Base-by-base conservation (phyloP, 2,888 invertebrate species). In the Hoplodrina blanda region DNA sequence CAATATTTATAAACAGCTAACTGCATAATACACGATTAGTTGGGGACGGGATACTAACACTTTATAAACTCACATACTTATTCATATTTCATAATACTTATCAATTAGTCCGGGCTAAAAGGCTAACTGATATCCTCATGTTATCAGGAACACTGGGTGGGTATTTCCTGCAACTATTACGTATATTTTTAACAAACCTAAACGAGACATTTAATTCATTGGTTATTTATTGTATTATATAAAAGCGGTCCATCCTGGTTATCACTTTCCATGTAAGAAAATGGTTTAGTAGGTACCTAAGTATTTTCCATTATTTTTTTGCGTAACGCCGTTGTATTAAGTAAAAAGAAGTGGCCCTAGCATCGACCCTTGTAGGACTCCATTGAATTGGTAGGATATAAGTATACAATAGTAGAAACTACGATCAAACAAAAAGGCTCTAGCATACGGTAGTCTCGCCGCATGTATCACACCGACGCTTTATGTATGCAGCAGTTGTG, bases 1-100 rank as follows among this genome's bases (percentile, higher is more conserved):
- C 44, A 60, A 49, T 69, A 69, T 61, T 63, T 73, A 41, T 78
- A 73, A 78, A 69, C 60, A 46, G 20, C 52, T 66, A 62, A 65
- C 61, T 62, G 64, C 62, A 67, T 67, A 67, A 56, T 41, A 69
- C 20, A 55, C 54, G 8, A 76, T 4, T 49, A 60, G 65, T 71
- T 71, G 49, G 49, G 25, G 37, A 53, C 55, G 50, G 44, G 64
- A 65, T 64, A 46, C 57, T 49, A 56, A 60, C 66, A 57, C 37
- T 55, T 57, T 62, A 52, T 63, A 44, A 37, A 62, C 20, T 57
- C 33, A 15, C 2, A 13, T 41, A 60, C 4, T 13, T 33, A 62
- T 60, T 59, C 20, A 20, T 49, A 56, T 65, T 72, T 65, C 20
- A 50, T 63, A 33, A 53, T 30, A 49, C 11, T n/a, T 56, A 70